A percentile compares a stretch with the other conserved stretches of the same genome.
phyloP scores from a whole-genome alignment of 2,888 invertebrate genomes.

The Sylvicola cinctus region DNA sequence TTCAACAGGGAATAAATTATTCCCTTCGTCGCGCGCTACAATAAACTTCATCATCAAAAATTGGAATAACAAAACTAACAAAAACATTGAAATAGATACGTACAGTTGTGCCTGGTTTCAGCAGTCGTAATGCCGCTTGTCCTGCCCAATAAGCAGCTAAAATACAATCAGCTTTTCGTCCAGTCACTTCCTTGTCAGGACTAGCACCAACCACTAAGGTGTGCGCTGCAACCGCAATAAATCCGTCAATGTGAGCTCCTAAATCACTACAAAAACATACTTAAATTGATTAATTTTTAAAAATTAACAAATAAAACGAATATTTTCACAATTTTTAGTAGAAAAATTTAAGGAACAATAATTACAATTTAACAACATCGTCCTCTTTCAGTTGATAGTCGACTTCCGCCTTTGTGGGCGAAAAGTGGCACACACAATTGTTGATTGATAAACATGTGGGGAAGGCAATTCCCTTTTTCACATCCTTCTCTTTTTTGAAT shows the following conservation, averaged over 20 bases:
- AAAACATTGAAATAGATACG: conserved; percentile 10
- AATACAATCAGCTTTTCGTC: conserved; percentile 83
- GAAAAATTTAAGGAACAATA: conserved; percentile 12
- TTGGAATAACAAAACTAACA: conserved; percentile 6
- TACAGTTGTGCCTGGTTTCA: conserved; percentile 82
- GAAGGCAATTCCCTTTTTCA: conserved; percentile 96
- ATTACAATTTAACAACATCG: conserved; percentile 94
- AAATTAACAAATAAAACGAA: neutral
- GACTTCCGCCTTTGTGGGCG: conserved; percentile 83
- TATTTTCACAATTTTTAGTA: conserved; percentile 1
- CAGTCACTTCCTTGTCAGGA: conserved; percentile 52
- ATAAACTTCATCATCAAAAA: neutral
- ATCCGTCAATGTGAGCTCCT: conserved; percentile 97
- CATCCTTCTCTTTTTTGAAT: conserved; percentile 95
- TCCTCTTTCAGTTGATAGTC: conserved; percentile 71
- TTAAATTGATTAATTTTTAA: conserved; percentile 1
- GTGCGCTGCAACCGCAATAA: conserved; percentile 95
- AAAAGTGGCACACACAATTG: conserved; percentile 98
- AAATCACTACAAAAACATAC: conserved; percentile 50
- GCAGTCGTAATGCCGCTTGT: conserved; percentile 81
- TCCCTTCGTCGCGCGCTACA: conserved; percentile 4
- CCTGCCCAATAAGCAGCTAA: conserved; percentile 89
- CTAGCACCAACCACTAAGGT: conserved; percentile 74
- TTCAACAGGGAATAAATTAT: neutral
- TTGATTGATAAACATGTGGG: conserved; percentile 97